A percentile compares a stretch with the other conserved stretches of the same genome.
Evolutionary conservation across 1,140 invertebrate species (phyloP).

Genomic region (Pseudomyrmex concolor): DNA sequence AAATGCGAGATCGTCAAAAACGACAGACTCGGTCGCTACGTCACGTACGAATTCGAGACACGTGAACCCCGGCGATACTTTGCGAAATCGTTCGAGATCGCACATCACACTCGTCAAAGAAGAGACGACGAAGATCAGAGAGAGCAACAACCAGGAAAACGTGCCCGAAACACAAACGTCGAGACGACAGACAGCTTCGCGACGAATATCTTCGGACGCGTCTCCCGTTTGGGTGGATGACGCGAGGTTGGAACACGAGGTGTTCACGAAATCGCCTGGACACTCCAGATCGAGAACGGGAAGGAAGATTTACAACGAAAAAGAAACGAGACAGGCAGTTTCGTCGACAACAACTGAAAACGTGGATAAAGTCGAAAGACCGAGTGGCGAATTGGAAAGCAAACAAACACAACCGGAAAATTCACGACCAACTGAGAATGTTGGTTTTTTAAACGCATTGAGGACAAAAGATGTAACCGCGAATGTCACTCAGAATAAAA

Average conservation of each 20-base stretch:
- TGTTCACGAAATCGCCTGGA: slow-evolving; percentile 63
- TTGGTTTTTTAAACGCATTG: background rate
- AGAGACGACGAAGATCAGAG: background rate
- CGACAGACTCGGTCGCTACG: background rate
- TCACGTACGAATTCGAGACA: slow-evolving; percentile 6
- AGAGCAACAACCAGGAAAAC: slow-evolving; percentile 1
- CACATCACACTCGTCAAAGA: background rate
- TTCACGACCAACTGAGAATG: background rate
- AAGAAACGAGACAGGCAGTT: slow-evolving; percentile 66
- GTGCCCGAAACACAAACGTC: background rate
- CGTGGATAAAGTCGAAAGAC: background rate
- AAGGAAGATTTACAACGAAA: slow-evolving; percentile 75
- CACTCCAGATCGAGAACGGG: slow-evolving; percentile 73
- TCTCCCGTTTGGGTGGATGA: background rate
- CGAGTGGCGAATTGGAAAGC: background rate
- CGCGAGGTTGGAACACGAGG: slow-evolving; percentile 47
- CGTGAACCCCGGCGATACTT: slow-evolving; percentile 4
- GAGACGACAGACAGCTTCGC: background rate
- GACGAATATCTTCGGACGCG: slow-evolving; percentile 17
- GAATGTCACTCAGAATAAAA: slow-evolving; percentile 29
- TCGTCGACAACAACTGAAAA: slow-evolving; percentile 53
- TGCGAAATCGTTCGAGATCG: slow-evolving; percentile 16
- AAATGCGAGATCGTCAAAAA: slow-evolving; percentile 9
- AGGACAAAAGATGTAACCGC: slow-evolving; percentile 11
- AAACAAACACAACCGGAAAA: background rate